Conservation (phyloP, 2,888 invertebrate species). For the Agriotes lineatus region DNA sequence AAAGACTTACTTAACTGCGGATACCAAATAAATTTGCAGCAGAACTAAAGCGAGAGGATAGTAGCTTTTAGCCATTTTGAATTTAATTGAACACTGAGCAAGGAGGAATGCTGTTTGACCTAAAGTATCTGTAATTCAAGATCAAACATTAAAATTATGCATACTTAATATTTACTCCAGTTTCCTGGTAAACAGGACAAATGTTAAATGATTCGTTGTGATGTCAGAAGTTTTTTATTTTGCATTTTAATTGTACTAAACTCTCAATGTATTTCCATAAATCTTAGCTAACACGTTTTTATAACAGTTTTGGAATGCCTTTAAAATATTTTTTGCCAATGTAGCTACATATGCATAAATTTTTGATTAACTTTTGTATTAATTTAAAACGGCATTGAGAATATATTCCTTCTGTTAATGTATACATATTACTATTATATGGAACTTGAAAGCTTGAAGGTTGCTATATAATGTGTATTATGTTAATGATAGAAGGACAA, state of each 20-base stretch:
- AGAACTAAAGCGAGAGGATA: neutral
- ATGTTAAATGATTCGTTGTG: slow-evolving; percentile 15
- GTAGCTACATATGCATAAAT: no score
- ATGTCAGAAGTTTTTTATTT: neutral
- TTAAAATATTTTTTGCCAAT: neutral
- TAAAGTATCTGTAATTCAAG: slow-evolving; percentile 17
- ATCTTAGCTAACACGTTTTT: neutral
- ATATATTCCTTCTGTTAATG: no score
- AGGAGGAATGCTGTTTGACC: slow-evolving; percentile 15
- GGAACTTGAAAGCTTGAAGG: no score
- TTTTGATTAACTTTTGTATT: no score
- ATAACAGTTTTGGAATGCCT: neutral
- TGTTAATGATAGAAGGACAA: no score
- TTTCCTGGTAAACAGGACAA: slow-evolving; percentile 15
- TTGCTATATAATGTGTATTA: no score
- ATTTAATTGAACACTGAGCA: slow-evolving; percentile 9
- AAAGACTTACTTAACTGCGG: slow-evolving; percentile 6
- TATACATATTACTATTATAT: no score
- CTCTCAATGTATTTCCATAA: neutral
- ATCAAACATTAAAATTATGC: slow-evolving; percentile 19
- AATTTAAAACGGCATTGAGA: no score
- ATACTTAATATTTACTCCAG: slow-evolving; percentile 13
- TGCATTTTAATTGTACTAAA: slow-evolving; percentile 2
- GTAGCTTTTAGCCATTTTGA: slow-evolving; percentile 10
- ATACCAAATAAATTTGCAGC: slow-evolving; percentile 1